Evolutionary conservation across 2,888 invertebrate genomes (phyloP).

Genomic region (Thereva unica): DNA sequence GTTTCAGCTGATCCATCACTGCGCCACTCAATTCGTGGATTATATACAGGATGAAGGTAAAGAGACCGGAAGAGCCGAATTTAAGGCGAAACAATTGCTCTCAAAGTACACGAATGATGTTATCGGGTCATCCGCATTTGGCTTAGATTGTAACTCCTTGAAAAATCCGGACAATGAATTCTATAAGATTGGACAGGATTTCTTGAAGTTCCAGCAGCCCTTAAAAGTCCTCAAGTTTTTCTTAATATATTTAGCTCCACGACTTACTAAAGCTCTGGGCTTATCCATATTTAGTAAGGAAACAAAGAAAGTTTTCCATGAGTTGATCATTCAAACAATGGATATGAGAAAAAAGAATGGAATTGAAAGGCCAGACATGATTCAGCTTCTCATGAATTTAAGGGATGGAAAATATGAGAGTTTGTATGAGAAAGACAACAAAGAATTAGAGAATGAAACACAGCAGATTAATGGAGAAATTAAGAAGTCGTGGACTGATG

Average conservation of each 20-base stretch:
- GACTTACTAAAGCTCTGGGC: slow-evolving; percentile 39
- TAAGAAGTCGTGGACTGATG: not conserved
- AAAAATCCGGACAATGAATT: slow-evolving; percentile 59
- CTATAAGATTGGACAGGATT: slow-evolving; percentile 57
- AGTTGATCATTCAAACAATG: slow-evolving; percentile 56
- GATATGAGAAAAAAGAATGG: slow-evolving; percentile 58
- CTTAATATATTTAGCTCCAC: slow-evolving; percentile 41
- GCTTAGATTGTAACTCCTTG: slow-evolving; percentile 60
- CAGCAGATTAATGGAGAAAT: slow-evolving; percentile 39
- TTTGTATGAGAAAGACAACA: slow-evolving; percentile 55
- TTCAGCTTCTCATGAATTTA: slow-evolving; percentile 59
- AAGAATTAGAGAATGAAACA: not conserved
- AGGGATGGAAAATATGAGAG: not conserved
- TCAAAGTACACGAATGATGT: slow-evolving; percentile 47
- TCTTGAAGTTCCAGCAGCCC: slow-evolving; percentile 49
- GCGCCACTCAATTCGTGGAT: slow-evolving; percentile 46
- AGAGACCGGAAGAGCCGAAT: slow-evolving; percentile 48
- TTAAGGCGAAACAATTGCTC: slow-evolving; percentile 27
- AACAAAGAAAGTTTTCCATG: slow-evolving; percentile 38
- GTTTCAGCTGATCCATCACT: slow-evolving; percentile 39
- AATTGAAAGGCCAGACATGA: slow-evolving; percentile 62
- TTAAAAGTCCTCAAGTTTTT: slow-evolving; percentile 38
- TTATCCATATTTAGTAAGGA: slow-evolving; percentile 39
- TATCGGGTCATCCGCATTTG: slow-evolving; percentile 62
- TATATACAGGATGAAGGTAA: slow-evolving; percentile 59